Evolutionary conservation across 2,888 invertebrate species (phyloP).

Genomic region (Caenorhabditis japonica): DNA sequence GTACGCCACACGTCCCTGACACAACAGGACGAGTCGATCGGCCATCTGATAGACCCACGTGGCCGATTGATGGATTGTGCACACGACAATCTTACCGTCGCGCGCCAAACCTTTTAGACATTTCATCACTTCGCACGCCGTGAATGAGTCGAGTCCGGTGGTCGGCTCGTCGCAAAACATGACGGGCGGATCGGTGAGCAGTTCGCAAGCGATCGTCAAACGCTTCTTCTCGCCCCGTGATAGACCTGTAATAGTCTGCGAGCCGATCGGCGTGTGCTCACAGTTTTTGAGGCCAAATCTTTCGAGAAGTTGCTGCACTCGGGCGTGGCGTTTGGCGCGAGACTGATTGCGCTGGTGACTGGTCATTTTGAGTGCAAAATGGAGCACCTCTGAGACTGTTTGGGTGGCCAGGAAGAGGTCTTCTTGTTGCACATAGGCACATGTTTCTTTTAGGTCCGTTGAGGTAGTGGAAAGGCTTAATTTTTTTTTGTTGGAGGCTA

Average conservation of each 20-base stretch:
- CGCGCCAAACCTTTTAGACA: neutral
- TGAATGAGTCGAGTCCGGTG: slow-evolving; percentile 65
- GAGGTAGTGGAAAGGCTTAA: slow-evolving; percentile 32
- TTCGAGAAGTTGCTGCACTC: slow-evolving; percentile 32
- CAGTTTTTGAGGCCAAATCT: slow-evolving; percentile 41
- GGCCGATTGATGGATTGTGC: slow-evolving; percentile 94
- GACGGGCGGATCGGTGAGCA: slow-evolving; percentile 65
- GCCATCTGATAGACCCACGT: slow-evolving; percentile 90
- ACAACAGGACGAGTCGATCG: slow-evolving; percentile 81
- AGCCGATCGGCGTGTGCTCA: slow-evolving; percentile 45
- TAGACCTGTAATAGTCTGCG: slow-evolving; percentile 83
- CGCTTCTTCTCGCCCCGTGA: slow-evolving; percentile 96
- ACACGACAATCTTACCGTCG: slow-evolving; percentile 88
- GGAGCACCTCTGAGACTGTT: slow-evolving; percentile 88
- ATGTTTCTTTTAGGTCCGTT: slow-evolving; percentile 81
- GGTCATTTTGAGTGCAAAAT: slow-evolving; percentile 82
- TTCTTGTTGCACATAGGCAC: slow-evolving; percentile 91
- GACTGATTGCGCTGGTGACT: neutral
- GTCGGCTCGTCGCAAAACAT: slow-evolving; percentile 69
- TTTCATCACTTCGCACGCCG: slow-evolving; percentile 56
- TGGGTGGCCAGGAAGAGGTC: slow-evolving; percentile 88
- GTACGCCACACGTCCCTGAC: slow-evolving; percentile 58
- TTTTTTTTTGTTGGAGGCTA: too few relatives aligned
- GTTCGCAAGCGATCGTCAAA: slow-evolving; percentile 91
- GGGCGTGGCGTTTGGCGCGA: slow-evolving; percentile 59